Evolutionary conservation across 92 coral and sea anemone genomes (phyloP), one percentile per base, ranked within the genome.

Genomic region (Umimayanthus kanabou): DNA sequence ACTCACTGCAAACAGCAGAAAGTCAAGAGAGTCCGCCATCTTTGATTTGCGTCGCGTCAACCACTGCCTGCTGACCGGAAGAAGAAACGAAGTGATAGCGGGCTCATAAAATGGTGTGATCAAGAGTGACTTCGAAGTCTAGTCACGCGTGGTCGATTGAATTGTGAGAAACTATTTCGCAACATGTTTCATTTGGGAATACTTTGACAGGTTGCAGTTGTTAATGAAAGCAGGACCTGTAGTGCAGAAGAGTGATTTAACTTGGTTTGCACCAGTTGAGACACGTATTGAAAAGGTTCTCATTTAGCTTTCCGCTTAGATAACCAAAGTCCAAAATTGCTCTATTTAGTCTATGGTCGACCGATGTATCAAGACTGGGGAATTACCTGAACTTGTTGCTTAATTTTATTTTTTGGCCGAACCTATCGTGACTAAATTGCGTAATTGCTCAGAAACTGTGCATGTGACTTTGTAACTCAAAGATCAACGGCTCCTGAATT

Each of bases 1-100:
- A 85, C 90, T 94, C 3, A 97, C 98, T 55, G 80, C 84, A 23
- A 83, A 83, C 78, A 67, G 75, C 39, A 80, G 76, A 84, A 93
- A 91, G 0, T 88, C 90, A 25, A 89, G 28, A 15, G 20, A 47
- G 89, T 85, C 94, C 96, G 89, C 96, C 98, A 95, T 95, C 66
- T 94, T 94, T 84, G 55, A 66, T 26, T 61, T 4, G 6, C 5
- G 11, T 66, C 39, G 15, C 73, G 26, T 15, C 18, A 26, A 42
- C 11, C 76, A 64, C 2, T 50, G 14, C 45, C 92, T 81, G 94
- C 94, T 92, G 94, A 81, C 92, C 92, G 86, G 86, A 82, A 82
- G 77, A 11, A 39, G 74, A 47, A 15, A 18, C 8, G 39, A 30
- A 23, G 28, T 7, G 6, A 26, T 33, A 18, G 57, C 9, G 64